Evolutionary conservation across 2,888 invertebrate species (phyloP).

Genomic region (Eupeodes latifasciatus): DNA sequence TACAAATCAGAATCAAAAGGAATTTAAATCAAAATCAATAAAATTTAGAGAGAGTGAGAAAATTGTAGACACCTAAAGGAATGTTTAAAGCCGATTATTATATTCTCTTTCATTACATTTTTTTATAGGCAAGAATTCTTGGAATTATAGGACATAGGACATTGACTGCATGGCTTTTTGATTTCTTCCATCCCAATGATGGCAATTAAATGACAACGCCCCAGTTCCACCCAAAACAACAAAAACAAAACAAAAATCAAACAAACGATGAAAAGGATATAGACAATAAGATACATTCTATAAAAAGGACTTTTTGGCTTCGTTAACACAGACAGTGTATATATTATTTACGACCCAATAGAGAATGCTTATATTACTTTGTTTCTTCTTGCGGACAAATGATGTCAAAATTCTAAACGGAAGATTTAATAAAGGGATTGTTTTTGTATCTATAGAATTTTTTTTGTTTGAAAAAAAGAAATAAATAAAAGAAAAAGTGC

Average conservation of each 20-base stretch:
- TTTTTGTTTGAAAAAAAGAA: background rate
- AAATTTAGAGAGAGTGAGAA: no score
- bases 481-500: background rate
- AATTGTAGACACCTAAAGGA: background rate
- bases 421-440: constrained; percentile 21
- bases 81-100: no score
- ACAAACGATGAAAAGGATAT: constrained; percentile 17
- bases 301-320: constrained; percentile 7
- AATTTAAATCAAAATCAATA: no score
- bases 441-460: background rate
- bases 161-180: constrained; percentile 7
- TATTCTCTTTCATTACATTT: background rate
- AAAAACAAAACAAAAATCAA: background rate
- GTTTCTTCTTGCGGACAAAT: background rate
- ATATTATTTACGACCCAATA: constrained; percentile 13
- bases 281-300: background rate
- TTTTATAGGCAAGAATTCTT: background rate
- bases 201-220: constrained; percentile 23
- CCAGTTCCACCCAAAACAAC: background rate
- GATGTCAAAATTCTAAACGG: background rate
- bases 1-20: no score
- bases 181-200: constrained; percentile 3
- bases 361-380: background rate
- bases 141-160: background rate
- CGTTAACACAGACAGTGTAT: constrained; percentile 1